These are phyloP conservation scores for Austrolebias charrua DNA, from an alignment of 2,797 vertebrate genomes.

Conservation along the genomic window DNA sequence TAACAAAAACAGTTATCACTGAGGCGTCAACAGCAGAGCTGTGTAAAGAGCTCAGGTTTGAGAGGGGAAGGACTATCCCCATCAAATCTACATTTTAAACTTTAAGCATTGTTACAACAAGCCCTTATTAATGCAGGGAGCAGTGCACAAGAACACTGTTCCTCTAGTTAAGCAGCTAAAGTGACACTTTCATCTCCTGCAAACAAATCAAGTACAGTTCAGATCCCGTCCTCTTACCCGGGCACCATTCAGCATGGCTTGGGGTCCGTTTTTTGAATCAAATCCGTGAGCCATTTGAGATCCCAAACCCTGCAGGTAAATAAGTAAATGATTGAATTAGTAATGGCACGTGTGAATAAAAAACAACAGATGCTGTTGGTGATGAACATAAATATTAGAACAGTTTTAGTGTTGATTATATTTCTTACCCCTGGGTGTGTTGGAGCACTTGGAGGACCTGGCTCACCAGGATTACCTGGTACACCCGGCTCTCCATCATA, in stretches of 20 bases:
- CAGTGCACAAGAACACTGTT: too few relatives aligned
- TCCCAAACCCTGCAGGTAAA: constrained; percentile 76
- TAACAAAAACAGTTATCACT: too few relatives aligned
- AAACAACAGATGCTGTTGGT: background rate
- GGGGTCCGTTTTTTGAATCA: constrained; percentile 86
- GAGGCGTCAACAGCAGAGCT: too few relatives aligned
- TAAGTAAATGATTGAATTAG: background rate
- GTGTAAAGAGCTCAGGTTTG: too few relatives aligned
- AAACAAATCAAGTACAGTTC: too few relatives aligned
- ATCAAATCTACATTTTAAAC: too few relatives aligned
- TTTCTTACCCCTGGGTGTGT: constrained; percentile 84
- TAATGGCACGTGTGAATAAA: background rate
- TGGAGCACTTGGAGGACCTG: constrained; percentile 91
- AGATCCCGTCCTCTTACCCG: constrained; percentile 80
- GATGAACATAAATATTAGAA: too few relatives aligned
- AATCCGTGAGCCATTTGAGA: constrained; percentile 89
- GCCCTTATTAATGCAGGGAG: too few relatives aligned
- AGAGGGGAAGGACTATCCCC: too few relatives aligned
- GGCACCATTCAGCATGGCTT: constrained; percentile 87
- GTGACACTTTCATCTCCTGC: too few relatives aligned
- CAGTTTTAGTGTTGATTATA: background rate
- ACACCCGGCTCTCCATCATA: constrained; percentile 95
- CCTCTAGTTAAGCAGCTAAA: too few relatives aligned
- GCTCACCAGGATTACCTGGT: constrained; percentile 92
- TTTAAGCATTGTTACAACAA: too few relatives aligned